Evolutionary conservation across 2,888 invertebrate genomes (phyloP).

Genomic region (Pollenia griseotomentosa): DNA sequence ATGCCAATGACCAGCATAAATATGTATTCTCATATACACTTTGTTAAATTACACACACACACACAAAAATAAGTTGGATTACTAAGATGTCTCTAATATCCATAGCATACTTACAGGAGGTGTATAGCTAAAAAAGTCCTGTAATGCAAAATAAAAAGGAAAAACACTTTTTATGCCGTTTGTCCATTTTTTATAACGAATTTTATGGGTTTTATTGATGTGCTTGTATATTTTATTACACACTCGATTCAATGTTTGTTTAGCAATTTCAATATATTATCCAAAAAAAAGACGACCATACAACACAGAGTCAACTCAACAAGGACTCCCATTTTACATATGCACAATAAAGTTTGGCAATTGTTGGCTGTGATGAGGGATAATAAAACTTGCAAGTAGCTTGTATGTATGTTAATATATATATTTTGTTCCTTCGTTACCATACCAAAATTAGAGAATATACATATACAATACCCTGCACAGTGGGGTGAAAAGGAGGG

Average conservation of each 20-base stretch:
- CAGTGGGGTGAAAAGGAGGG: too few species aligned
- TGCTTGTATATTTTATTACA: slow-evolving; percentile 80
- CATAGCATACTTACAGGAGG: slow-evolving; percentile 42
- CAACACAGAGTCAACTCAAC: background rate
- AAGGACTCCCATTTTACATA: slow-evolving; percentile 77
- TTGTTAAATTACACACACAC: background rate
- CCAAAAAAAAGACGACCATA: slow-evolving; percentile 27
- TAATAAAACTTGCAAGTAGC: slow-evolving; percentile 39
- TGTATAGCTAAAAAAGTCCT: slow-evolving; percentile 45
- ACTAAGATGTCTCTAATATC: background rate
- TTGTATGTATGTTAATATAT: background rate
- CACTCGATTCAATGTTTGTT: slow-evolving; percentile 76
- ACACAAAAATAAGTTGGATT: too few species aligned
- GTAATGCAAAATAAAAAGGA: slow-evolving; percentile 63
- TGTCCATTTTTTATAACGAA: slow-evolving; percentile 75
- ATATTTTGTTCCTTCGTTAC: slow-evolving; percentile 74
- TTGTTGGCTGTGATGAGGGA: background rate
- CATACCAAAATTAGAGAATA: slow-evolving; percentile 79
- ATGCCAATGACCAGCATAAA: slow-evolving; percentile 42
- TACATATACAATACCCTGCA: slow-evolving; percentile 75
- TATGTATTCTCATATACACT: background rate
- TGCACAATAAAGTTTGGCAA: slow-evolving; percentile 65
- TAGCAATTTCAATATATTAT: slow-evolving; percentile 81
- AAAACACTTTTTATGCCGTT: slow-evolving; percentile 56
- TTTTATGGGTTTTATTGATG: slow-evolving; percentile 78